Conservation (phyloP, 2,888 invertebrate genomes). For the Epirrhoe alternata region DNA sequence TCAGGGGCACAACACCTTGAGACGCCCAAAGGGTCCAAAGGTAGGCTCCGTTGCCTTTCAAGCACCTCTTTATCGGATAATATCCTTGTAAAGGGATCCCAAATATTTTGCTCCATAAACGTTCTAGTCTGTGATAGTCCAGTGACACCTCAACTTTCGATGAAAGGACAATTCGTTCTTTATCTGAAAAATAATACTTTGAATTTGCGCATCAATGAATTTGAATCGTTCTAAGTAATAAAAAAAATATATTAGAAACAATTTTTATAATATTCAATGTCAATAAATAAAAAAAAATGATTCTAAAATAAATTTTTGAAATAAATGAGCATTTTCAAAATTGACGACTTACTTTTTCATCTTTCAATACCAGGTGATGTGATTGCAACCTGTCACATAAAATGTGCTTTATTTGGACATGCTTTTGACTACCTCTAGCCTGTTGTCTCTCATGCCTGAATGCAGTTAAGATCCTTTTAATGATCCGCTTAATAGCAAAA, state of each 20-base stretch:
- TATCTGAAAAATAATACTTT: no score
- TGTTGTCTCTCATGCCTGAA: not conserved
- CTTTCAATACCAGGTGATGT: no score
- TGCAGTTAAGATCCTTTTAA: not conserved
- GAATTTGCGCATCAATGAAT: no score
- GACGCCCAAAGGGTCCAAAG: constrained; percentile 80
- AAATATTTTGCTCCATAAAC: constrained; percentile 78
- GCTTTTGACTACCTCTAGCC: not conserved
- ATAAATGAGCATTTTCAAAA: no score
- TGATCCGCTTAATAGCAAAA: constrained; percentile 45
- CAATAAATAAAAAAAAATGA: no score
- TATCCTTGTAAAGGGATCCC: constrained; percentile 82
- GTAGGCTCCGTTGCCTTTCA: constrained; percentile 79
- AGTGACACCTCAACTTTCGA: not conserved
- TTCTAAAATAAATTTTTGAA: no score
- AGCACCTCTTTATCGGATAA: constrained; percentile 84
- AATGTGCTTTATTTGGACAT: not conserved
- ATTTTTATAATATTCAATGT: no score
- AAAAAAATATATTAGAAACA: no score
- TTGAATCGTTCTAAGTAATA: no score
- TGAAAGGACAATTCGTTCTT: not conserved
- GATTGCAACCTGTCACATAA: no score
- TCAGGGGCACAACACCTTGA: constrained; percentile 84
- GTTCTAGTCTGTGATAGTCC: constrained; percentile 49
- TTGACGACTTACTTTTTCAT: no score